phyloP scores from a whole-genome alignment of 2,113 vertebrate genomes.

The Syngnathus scovelli region DNA sequence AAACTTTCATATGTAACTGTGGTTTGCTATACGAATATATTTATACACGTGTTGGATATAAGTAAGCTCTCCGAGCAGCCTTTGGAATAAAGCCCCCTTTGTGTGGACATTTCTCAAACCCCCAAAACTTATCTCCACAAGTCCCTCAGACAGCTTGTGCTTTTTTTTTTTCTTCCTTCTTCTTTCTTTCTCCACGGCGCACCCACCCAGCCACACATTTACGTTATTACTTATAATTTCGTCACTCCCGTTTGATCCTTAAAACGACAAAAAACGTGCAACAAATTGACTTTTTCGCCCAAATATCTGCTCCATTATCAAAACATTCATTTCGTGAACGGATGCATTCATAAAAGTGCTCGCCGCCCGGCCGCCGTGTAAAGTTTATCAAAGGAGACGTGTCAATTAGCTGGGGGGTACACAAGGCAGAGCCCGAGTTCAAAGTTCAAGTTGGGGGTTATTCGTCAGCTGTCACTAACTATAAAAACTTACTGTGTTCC shows the following conservation, averaged over 20 bases:
- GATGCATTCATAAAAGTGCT: background rate
- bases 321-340: background rate
- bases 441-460: conserved; percentile 50
- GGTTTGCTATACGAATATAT: background rate
- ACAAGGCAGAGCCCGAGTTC: conserved; percentile 47
- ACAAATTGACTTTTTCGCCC: background rate
- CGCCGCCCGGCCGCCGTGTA: conserved; percentile 1
- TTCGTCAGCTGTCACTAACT: conserved; percentile 66
- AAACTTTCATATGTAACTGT: background rate
- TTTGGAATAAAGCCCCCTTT: conserved; percentile 48
- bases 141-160: conserved; percentile 23
- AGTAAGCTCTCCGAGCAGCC: background rate
- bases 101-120: conserved; percentile 24
- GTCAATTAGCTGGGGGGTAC: conserved; percentile 54
- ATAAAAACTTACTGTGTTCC: conserved; percentile 58
- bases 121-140: conserved; percentile 27
- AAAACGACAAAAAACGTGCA: background rate
- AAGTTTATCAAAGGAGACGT: conserved; percentile 59
- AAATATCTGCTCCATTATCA: background rate
- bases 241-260: background rate
- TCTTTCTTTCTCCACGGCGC: background rate
- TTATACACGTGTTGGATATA: background rate
- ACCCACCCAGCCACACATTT: background rate
- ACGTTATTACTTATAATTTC: conserved; percentile 1
- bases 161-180: too few relatives aligned